phyloP scores from a whole-genome alignment of 35 echinoderm and acorn worm species.

The Eucidaris tribuloides region DNA sequence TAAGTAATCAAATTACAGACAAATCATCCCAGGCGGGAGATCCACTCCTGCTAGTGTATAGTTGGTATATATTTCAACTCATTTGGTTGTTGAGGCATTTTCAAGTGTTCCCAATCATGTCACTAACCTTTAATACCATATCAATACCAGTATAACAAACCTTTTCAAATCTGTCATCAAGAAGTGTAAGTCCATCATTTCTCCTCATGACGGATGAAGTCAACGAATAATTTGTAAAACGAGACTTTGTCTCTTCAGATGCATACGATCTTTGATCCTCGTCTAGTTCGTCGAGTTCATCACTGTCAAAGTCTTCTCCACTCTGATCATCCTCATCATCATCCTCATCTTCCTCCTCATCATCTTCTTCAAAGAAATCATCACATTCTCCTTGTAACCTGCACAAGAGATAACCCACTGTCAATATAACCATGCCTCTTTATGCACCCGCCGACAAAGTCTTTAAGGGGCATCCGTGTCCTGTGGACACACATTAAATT shows the following conservation, averaged over 20 bases:
- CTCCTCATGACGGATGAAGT: constrained; percentile 92
- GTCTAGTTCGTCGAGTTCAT: constrained; percentile 48
- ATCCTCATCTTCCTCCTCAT: constrained; percentile 24
- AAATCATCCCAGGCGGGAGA: no score
- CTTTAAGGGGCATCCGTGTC: no score
- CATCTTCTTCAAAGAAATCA: neutral
- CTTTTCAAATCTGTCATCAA: constrained; percentile 99
- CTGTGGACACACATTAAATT: no score
- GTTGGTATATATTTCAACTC: no score
- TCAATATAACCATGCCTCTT: no score
- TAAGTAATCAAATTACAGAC: no score
- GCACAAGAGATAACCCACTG: no score
- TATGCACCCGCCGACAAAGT: no score
- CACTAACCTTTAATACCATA: neutral
- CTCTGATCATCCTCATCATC: constrained; percentile 43
- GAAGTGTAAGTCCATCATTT: constrained; percentile 77
- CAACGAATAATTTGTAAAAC: constrained; percentile 91
- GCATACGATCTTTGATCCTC: constrained; percentile 41
- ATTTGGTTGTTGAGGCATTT: no score
- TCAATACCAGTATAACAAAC: neutral
- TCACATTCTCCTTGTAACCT: no score
- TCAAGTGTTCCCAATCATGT: no score
- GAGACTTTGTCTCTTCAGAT: constrained; percentile 81
- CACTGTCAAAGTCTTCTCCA: constrained; percentile 44
- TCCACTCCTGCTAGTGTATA: no score